phyloP scores from a whole-genome alignment of 2,888 invertebrate species.

The Silvanus unidentatus region DNA sequence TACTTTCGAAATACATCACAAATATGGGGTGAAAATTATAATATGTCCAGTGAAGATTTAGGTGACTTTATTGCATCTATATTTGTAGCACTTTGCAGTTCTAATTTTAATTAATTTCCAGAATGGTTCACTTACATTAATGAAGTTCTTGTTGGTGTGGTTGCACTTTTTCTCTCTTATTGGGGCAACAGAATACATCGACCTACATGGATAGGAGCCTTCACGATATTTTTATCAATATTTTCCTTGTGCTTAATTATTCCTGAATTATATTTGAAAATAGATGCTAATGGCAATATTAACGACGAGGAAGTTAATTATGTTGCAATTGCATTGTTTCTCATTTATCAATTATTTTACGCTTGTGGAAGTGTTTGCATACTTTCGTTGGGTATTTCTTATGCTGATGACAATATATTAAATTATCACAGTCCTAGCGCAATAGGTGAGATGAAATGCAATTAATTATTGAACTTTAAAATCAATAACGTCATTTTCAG shows the following conservation, averaged over 20 bases:
- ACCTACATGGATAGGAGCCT: conserved; percentile 54
- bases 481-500: conserved; percentile 22
- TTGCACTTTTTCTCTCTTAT: conserved; percentile 52
- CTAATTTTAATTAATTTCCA: conserved; percentile 36
- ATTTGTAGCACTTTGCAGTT: too few relatives aligned
- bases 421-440: conserved; percentile 48
- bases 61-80: conserved; percentile 43
- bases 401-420: conserved; percentile 57
- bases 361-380: conserved; percentile 39
- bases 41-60: conserved; percentile 42
- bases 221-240: conserved; percentile 51
- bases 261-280: too few relatives aligned
- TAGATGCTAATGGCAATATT: conserved; percentile 8
- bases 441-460: conserved; percentile 43
- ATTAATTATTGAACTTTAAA: background rate
- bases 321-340: conserved; percentile 40
- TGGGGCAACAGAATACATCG: conserved; percentile 56
- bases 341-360: conserved; percentile 38
- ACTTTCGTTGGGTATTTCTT: conserved; percentile 53
- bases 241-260: too few relatives aligned
- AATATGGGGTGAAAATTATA: conserved; percentile 47
- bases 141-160: conserved; percentile 51
- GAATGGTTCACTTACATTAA: conserved; percentile 55
- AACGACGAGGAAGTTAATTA: conserved; percentile 9
- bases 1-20: conserved; percentile 51